A percentile compares a stretch with the other conserved stretches of the same genome.
These are phyloP conservation scores for Clarias fuscus DNA, from an alignment of 2,797 vertebrate genomes.

Conservation along the genomic window DNA sequence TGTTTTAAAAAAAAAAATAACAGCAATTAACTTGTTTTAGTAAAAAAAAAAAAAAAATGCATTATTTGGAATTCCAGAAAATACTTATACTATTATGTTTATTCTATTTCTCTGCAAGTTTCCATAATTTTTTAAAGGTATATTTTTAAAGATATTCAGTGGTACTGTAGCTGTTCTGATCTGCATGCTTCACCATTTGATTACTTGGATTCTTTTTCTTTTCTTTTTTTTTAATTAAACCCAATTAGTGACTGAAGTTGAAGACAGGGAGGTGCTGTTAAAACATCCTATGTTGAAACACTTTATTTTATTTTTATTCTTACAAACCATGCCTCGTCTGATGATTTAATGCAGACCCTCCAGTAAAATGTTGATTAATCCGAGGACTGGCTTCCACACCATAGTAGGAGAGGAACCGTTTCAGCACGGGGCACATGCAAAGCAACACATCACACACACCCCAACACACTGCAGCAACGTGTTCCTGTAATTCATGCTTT, in stretches of 20 bases:
- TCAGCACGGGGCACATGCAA: neutral
- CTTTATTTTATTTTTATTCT: too few species aligned
- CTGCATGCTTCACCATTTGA: constrained; percentile 55
- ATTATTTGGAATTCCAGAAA: neutral
- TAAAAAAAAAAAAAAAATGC: too few species aligned
- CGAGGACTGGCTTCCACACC: neutral
- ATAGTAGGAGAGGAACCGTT: constrained; percentile 15
- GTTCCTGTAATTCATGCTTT: constrained; percentile 35
- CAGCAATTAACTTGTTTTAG: neutral
- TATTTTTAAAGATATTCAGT: neutral
- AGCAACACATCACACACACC: neutral
- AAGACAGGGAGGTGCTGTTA: constrained; percentile 17
- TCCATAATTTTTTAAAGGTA: neutral
- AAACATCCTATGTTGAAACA: neutral
- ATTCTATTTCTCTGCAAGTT: neutral
- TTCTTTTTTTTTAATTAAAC: constrained; percentile 42
- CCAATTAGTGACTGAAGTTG: constrained; percentile 39
- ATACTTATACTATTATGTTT: neutral
- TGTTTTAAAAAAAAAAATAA: neutral
- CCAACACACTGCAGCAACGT: neutral
- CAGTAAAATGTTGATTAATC: neutral
- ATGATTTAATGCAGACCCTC: neutral
- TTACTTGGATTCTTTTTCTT: constrained; percentile 63
- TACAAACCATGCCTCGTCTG: neutral
- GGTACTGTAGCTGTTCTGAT: constrained; percentile 48